Percentiles rank a stretch among this genome's conserved stretches.
Conservation (phyloP, 2,113 vertebrate genomes). For the Trichechus manatus region DNA sequence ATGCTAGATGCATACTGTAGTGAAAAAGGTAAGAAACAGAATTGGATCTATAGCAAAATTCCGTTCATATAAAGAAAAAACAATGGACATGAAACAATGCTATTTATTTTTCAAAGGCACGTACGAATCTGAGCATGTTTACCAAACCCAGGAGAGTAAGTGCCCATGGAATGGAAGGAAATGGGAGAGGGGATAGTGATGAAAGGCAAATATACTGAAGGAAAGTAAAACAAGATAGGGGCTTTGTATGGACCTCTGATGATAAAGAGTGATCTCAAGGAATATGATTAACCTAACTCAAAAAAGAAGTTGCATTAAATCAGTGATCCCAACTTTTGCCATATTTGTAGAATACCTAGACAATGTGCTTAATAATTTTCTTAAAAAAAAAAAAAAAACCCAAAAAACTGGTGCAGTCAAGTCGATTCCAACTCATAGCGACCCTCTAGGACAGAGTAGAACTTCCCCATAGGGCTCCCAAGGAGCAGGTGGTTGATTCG, state of each 20-base stretch:
- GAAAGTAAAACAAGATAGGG: neutral
- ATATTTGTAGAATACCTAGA: neutral
- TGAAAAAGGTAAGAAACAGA: neutral
- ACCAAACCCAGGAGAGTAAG: neutral
- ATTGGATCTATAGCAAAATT: neutral
- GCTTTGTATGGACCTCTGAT: neutral
- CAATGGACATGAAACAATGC: neutral
- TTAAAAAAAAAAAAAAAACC: neutral
- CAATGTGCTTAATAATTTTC: neutral
- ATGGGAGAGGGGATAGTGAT: neutral
- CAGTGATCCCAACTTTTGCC: neutral
- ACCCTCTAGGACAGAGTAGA: too few relatives aligned
- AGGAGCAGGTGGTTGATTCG: too few relatives aligned
- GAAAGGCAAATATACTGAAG: neutral
- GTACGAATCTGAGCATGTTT: conserved; percentile 3
- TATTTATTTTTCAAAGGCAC: conserved; percentile 37
- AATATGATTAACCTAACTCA: neutral
- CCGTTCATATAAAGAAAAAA: neutral
- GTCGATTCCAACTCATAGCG: too few relatives aligned
- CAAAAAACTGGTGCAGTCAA: too few relatives aligned
- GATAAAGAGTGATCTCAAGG: neutral
- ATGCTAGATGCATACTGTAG: neutral
- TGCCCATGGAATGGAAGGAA: neutral
- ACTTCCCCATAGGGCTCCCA: too few relatives aligned
- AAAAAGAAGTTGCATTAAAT: neutral